Base-by-base conservation (phyloP, 2,797 vertebrate genomes). In the Sebastes steindachneri region DNA sequence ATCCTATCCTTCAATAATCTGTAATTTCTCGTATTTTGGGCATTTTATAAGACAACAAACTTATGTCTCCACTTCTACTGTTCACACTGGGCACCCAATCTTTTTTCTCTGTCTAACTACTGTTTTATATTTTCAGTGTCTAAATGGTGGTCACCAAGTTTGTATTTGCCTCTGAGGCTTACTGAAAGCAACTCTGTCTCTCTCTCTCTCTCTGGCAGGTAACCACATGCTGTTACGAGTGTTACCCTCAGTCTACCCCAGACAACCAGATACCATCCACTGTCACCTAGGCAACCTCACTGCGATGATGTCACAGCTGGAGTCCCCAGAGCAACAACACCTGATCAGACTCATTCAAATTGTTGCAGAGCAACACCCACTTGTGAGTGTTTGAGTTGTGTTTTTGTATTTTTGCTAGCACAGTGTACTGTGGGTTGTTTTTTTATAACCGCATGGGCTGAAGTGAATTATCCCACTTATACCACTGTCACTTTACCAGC, bases 171-270 rank as follows among this genome's bases (percentile, higher is more conserved):
- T 15, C 1, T 4, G 8, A 17, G 19, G 12, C 25, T 73, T 7
- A 33, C 11, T 62, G 31, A 28, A 53, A 29, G 8, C 29, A 31
- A 55, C 26, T 71, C 37, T 67, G 0, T 63, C 10, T 59, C 26
- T 68, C 28, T 72, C 23, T 75, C 6, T 72, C 23, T 75, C 0
- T 35, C 7, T 5, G 6, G 1, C 90, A 99, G 98, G 97, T 86
- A 99, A 99, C 89, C 85, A 89, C 86, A 95, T 98, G 96, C 86
- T 99, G 90, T 88, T 99, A 29, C 96, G 97, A 8, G 97, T 99
- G 55, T 91, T 99, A 71, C 97, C 97, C 0, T 97, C 97, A 1
- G 95, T 99, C 57, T 98, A 98, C 79, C 96, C 96, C 80, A 94
- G 95, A 82, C 95, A 93, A 58, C 96, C 97, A 0, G 94, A 92